Evolutionary conservation across 2,113 vertebrate genomes (phyloP).

Genomic region (Chaetodon trifascialis): DNA sequence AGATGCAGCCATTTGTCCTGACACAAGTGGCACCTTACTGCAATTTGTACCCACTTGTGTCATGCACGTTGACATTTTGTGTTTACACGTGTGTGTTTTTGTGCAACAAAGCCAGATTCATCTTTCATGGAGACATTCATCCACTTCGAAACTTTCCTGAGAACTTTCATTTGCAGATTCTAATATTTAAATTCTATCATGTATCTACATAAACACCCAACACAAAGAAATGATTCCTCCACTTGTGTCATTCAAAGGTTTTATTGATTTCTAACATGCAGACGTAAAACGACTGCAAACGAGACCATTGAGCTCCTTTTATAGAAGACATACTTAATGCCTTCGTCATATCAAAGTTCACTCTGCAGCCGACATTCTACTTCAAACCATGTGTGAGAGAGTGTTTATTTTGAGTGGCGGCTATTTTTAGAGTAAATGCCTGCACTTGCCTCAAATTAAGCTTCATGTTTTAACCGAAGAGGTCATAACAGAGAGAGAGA

Average conservation of each 20-base stretch:
- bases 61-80: slow-evolving; percentile 1
- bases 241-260: not conserved
- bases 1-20: slow-evolving; percentile 10
- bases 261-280: not conserved
- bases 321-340: slow-evolving; percentile 66
- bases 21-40: slow-evolving; percentile 13
- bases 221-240: not conserved
- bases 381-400: slow-evolving; percentile 20
- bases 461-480: slow-evolving; percentile 35
- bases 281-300: slow-evolving; percentile 17
- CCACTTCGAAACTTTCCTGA: no score
- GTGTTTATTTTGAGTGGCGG: slow-evolving; percentile 42
- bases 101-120: not conserved
- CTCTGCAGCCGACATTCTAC: slow-evolving; percentile 22
- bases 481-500: slow-evolving; percentile 24
- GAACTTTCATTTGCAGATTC: not conserved
- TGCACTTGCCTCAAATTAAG: slow-evolving; percentile 43
- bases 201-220: not conserved
- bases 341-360: slow-evolving; percentile 54
- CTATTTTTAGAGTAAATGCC: slow-evolving; percentile 62
- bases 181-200: not conserved
- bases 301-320: slow-evolving; percentile 52
- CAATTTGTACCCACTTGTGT: not conserved
- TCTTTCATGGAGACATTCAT: not conserved
- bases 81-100: not conserved